Percentiles rank a stretch among this genome's conserved stretches.
Evolutionary conservation across 2,888 invertebrate genomes (phyloP).

Genomic region (Rotaria magnacalcarata): DNA sequence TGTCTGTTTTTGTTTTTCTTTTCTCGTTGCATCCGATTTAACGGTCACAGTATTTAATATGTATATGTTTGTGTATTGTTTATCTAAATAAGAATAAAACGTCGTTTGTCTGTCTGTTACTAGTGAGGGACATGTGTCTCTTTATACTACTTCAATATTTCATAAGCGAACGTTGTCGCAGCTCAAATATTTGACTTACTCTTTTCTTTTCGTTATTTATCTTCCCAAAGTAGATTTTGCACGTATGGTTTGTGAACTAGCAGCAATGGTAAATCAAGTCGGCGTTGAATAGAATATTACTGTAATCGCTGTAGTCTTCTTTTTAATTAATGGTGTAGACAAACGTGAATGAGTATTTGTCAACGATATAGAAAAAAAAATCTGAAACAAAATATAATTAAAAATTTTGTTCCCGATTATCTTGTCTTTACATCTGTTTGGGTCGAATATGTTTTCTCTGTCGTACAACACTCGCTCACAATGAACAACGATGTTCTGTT

Average conservation of each 20-base stretch:
- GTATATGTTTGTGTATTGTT: not conserved
- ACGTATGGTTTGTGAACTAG: too few species aligned
- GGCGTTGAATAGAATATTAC: too few species aligned
- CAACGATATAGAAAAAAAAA: not conserved
- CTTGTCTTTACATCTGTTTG: not conserved
- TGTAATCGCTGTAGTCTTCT: too few species aligned
- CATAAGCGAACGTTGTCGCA: not conserved
- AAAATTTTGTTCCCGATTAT: not conserved
- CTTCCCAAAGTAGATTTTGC: too few species aligned
- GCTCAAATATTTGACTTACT: not conserved
- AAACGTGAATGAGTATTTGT: not conserved
- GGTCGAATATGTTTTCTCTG: too few species aligned
- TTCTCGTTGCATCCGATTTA: not conserved
- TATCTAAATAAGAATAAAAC: not conserved
- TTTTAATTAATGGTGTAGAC: too few species aligned
- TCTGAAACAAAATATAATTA: not conserved
- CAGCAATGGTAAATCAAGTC: too few species aligned
- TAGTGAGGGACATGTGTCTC: not conserved
- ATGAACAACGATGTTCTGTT: not conserved
- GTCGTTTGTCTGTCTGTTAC: not conserved
- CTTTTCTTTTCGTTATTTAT: not conserved
- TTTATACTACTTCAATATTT: not conserved
- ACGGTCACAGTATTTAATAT: not conserved
- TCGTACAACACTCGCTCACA: too few species aligned
- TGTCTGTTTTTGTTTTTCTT: not conserved